A percentile compares a stretch with the other conserved stretches of the same genome.
Evolutionary conservation across 1,140 invertebrate species (phyloP).

Genomic region (Calliphora vicina): DNA sequence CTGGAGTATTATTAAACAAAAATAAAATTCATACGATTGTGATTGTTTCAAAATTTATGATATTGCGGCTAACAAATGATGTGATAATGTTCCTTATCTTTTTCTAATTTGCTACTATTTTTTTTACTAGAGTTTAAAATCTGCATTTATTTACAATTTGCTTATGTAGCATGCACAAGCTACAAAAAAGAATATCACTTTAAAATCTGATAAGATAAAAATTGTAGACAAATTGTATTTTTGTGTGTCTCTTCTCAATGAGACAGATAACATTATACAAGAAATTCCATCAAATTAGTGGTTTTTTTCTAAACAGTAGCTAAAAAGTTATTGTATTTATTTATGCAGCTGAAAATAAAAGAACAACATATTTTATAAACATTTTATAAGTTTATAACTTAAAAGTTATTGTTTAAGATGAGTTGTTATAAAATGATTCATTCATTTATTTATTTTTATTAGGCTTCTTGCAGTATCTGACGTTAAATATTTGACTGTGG

Average conservation of each 20-base stretch:
- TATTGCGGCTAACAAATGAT: background rate
- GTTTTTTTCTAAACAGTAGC: background rate
- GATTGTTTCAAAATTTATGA: background rate
- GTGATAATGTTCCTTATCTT: background rate
- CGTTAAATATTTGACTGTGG: background rate
- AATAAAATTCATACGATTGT: background rate
- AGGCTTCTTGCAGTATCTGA: background rate
- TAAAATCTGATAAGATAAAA: background rate
- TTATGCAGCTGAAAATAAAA: background rate
- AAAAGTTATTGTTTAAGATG: background rate
- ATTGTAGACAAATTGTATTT: background rate
- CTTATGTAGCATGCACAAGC: background rate
- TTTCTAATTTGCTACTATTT: background rate
- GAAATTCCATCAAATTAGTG: background rate
- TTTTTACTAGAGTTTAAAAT: background rate
- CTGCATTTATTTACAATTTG: background rate
- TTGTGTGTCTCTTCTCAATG: too few relatives aligned
- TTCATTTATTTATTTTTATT: background rate
- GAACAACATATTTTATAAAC: background rate
- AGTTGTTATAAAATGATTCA: background rate
- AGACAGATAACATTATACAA: background rate
- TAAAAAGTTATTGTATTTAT: background rate
- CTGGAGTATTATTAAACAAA: background rate
- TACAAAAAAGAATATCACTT: background rate
- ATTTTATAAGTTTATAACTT: background rate